Evolutionary conservation across 37 sponge, comb jelly and placozoan genomes (phyloP), one percentile per base, ranked within the genome.

Genomic region (Tethya wilhelma): DNA sequence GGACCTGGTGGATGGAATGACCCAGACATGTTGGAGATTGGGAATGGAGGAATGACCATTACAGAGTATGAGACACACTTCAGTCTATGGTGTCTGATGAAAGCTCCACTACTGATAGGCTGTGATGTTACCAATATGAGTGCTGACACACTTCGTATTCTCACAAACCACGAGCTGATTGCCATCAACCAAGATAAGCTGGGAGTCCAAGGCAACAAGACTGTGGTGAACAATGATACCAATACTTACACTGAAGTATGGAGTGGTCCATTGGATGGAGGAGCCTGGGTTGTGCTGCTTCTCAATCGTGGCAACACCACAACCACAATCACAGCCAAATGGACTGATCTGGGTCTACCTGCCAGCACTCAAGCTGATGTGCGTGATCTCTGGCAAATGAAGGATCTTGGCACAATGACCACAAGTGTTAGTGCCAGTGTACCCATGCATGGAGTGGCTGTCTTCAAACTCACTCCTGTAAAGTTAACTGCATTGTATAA

Each of bases 1-100:
- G 88, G 74, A 0, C 95, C 95, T 38, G 90, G 90, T 20, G 91
- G 91, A 0, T 94, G 95, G 95, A 94, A 94, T 55, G 95, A 94
- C 69, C 90, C 89, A 0, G 95, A 87, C 69, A 94, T 94, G 95
- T 62, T 94, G 85, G 88, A 94, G 77, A 73, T 94, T 23, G 94
- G 94, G 11, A 94, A 94, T 79, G 90, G 90, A 38, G 75, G 69
- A 0, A 90, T 90, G 94, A 77, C 76, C 23, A 67, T 56, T 0
- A 65, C 74, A 8, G 94, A 94, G 73, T 81, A 90, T 45, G 71
- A 76, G 46, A 75, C 90, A 1, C 94, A 94, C 87, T 90, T 94
- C 80, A 94, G 94, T 49, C 73, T 94, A 40, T 94, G 94, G 94
- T 85, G 86, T 59, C 76, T 94, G 31, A 86, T 86, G 66, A 94